Evolutionary conservation across 2,797 vertebrate species (phyloP), one percentile per base, ranked within the genome.

Genomic region (Liparis tanakae): DNA sequence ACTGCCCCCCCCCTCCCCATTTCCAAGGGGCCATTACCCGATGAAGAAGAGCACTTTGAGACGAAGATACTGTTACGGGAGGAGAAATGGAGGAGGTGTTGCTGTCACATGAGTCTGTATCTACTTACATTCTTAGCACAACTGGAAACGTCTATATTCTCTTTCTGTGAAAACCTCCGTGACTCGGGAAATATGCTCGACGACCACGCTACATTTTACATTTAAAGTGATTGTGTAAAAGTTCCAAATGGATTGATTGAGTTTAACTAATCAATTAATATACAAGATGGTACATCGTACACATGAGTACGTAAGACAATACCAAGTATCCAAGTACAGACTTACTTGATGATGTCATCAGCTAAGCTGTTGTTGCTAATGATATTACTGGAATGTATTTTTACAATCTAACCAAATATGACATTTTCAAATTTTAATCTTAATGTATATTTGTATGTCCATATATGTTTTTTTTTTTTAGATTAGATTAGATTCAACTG

Each of bases 1-100:
- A 34, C n/a, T 53, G 7, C 36, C 50, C 10, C 50, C 20, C 22
- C 50, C 25, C 20, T 25, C 34, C 55, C 34, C 43, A 36, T 57
- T 57, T 63, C 18, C 9, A 25, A 46, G 18, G n/a, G 34, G 18
- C 36, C 60, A 74, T 78, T 70, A 74, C 20, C 68, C 60, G 69
- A 39, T 39, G 10, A 56, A 39, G 10, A 56, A 34, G 20, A 65
- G 12, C 54, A 41, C 77, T 41, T 37, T 55, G 44, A 44, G 36
- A 69, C 4, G 10, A 46, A 22, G 64, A 64, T 60, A 74, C n/a
- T 17, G 65, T 69, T 53, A 69, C 72, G 48, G 48, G 22, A 56
- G 44, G 39, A 13, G 74, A 33, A 78, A 80, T 13, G 33, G 13
- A 56, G 69, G 18, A 66, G 22, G 46, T 56, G 58, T 68, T 58